phyloP scores from a whole-genome alignment of 2,888 invertebrate species.

The Chirona hameri region DNA sequence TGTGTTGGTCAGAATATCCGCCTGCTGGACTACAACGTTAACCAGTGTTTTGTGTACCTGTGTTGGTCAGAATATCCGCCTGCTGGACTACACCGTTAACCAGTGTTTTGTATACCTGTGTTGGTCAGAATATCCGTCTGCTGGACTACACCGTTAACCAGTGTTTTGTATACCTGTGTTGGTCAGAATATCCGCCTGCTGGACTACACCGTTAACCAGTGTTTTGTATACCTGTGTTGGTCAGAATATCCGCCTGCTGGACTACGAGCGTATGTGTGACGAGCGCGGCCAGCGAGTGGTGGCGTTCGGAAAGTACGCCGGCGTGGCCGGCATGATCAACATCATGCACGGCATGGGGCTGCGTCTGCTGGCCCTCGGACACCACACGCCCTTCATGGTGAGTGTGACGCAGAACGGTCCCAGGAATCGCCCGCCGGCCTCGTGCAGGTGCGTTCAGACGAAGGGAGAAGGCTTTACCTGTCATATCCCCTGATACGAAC shows the following conservation, averaged over 20 bases:
- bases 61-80: not conserved
- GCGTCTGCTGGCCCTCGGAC: conserved; percentile 87
- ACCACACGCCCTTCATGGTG: conserved; percentile 99
- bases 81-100: not conserved
- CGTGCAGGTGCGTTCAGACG: too few relatives aligned
- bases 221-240: too few relatives aligned
- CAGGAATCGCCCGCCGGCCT: too few relatives aligned
- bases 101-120: too few relatives aligned
- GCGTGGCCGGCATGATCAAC: conserved; percentile 97
- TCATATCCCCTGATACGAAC: too few relatives aligned
- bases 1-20: not conserved
- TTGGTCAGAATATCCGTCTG: not conserved
- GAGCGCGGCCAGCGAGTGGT: conserved; percentile 84
- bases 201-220: too few relatives aligned
- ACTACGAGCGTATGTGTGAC: conserved; percentile 95
- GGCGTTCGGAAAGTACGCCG: conserved; percentile 97
- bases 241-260: conserved; percentile 88
- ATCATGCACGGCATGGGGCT: conserved; percentile 96
- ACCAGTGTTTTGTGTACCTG: too few relatives aligned
- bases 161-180: too few relatives aligned
- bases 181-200: not conserved
- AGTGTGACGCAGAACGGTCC: conserved; percentile 37
- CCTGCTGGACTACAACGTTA: not conserved
- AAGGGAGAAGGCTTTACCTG: too few relatives aligned
- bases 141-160: too few relatives aligned